Percentiles rank a stretch among this genome's conserved stretches.
Conservation (phyloP, 2,888 invertebrate species). For the Tenodera sinensis region DNA sequence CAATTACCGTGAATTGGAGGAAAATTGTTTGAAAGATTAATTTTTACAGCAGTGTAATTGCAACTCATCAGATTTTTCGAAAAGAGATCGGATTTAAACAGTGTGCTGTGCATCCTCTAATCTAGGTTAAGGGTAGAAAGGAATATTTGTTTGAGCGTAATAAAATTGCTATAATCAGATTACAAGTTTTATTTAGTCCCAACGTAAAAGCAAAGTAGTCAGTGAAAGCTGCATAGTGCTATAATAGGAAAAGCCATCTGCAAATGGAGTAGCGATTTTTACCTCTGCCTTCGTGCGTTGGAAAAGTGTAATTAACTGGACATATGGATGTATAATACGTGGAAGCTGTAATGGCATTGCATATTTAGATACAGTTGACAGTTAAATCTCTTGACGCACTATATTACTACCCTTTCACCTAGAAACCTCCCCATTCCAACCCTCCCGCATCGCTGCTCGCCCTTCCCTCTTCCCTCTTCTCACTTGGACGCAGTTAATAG, state of each 20-base stretch:
- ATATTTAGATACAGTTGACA: not conserved
- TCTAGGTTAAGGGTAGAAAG: too few relatives aligned
- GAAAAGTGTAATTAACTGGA: not conserved
- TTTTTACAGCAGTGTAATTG: too few relatives aligned
- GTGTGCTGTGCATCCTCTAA: too few relatives aligned
- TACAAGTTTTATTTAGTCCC: too few relatives aligned
- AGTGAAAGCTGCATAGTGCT: too few relatives aligned
- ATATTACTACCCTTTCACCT: not conserved
- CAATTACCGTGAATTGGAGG: too few relatives aligned
- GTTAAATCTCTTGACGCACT: not conserved
- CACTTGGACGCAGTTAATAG: conserved; percentile 4
- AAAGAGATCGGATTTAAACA: too few relatives aligned
- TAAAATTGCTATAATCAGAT: too few relatives aligned
- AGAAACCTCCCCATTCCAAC: not conserved
- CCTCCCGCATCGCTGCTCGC: not conserved
- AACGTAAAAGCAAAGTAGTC: too few relatives aligned
- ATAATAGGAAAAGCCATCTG: not conserved
- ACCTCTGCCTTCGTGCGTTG: not conserved
- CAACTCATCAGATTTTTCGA: too few relatives aligned
- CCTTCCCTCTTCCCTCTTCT: not conserved
- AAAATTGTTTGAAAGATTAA: too few relatives aligned
- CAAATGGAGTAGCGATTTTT: not conserved
- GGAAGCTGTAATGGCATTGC: not conserved
- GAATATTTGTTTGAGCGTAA: too few relatives aligned
- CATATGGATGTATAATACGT: not conserved